phyloP scores from a whole-genome alignment of 2,888 invertebrate genomes.

The Ptilodon capucinus region DNA sequence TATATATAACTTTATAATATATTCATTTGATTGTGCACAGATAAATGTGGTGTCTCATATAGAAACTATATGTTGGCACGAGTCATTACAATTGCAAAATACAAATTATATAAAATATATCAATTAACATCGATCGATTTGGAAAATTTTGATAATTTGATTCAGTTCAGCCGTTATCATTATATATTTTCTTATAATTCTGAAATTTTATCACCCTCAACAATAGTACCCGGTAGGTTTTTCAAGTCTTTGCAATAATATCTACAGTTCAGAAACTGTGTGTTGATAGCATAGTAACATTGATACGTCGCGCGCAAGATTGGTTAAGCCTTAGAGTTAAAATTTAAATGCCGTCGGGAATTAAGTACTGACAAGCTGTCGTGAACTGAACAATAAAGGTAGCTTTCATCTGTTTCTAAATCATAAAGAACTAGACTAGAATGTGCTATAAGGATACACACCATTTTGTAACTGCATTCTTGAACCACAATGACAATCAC shows the following conservation, averaged over 20 bases:
- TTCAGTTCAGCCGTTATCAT: conserved; percentile 24
- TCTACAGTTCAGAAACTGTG: conserved; percentile 43
- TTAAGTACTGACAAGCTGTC: conserved; percentile 36
- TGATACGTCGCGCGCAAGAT: conserved; percentile 55
- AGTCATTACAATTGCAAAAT: conserved; percentile 34
- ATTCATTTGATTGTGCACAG: conserved; percentile 62
- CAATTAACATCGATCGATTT: conserved; percentile 20
- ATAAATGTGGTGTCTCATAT: conserved; percentile 57
- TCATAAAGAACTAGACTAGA: conserved; percentile 35
- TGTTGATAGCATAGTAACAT: conserved; percentile 52
- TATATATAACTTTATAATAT: conserved; percentile 62
- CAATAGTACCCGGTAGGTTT: conserved; percentile 49
- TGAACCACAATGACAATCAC: too few species aligned
- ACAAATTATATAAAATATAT: conserved; percentile 17
- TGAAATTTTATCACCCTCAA: conserved; percentile 64
- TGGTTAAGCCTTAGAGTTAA: neutral
- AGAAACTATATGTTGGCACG: conserved; percentile 57
- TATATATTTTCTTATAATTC: conserved; percentile 32
- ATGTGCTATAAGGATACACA: conserved; percentile 23
- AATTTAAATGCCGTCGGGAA: conserved; percentile 19
- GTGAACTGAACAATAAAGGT: conserved; percentile 15
- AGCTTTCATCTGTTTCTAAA: conserved; percentile 24
- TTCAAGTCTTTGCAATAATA: conserved; percentile 61
- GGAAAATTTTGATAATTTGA: conserved; percentile 10
- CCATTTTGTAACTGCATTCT: neutral